A percentile compares a stretch with the other conserved stretches of the same genome.
Evolutionary conservation across 2,888 invertebrate genomes (phyloP).

Genomic region (Troides aeacus): DNA sequence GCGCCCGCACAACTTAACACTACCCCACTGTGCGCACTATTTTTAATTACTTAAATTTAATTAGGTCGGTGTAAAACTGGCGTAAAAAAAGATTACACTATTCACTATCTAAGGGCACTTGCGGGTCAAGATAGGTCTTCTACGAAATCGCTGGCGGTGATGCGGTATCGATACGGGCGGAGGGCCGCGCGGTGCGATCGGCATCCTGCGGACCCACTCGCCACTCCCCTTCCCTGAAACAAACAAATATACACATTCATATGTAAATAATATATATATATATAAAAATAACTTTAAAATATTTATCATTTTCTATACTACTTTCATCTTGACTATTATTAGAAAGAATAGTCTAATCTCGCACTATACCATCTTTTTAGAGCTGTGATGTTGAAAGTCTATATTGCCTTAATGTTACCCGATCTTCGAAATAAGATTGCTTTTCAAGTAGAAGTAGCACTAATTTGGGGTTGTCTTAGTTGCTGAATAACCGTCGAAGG

Average conservation of each 20-base stretch:
- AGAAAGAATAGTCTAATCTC: too few species aligned
- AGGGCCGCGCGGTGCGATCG: slow-evolving; percentile 79
- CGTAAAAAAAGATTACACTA: slow-evolving; percentile 74
- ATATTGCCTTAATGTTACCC: too few species aligned
- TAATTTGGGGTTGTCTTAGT: too few species aligned
- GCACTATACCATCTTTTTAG: too few species aligned
- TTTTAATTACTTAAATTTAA: slow-evolving; percentile 61
- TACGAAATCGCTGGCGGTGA: slow-evolving; percentile 70
- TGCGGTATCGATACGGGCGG: slow-evolving; percentile 72
- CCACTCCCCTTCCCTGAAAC: slow-evolving; percentile 69
- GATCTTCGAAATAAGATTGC: too few species aligned
- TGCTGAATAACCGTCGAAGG: too few species aligned
- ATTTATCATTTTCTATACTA: too few species aligned
- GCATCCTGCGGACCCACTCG: slow-evolving; percentile 71
- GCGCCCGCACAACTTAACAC: slow-evolving; percentile 67
- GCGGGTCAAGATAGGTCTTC: slow-evolving; percentile 69
- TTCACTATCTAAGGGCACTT: slow-evolving; percentile 76
- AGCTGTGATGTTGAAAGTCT: too few species aligned
- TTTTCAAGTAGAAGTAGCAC: too few species aligned
- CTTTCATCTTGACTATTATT: too few species aligned
- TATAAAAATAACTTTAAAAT: too few species aligned
- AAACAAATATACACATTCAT: background rate
- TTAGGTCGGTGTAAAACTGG: slow-evolving; percentile 76
- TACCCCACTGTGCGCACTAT: slow-evolving; percentile 62
- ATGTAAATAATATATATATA: too few species aligned